Evolutionary conservation across 2,888 invertebrate species (phyloP).

Genomic region (Quadroppia sp.): DNA sequence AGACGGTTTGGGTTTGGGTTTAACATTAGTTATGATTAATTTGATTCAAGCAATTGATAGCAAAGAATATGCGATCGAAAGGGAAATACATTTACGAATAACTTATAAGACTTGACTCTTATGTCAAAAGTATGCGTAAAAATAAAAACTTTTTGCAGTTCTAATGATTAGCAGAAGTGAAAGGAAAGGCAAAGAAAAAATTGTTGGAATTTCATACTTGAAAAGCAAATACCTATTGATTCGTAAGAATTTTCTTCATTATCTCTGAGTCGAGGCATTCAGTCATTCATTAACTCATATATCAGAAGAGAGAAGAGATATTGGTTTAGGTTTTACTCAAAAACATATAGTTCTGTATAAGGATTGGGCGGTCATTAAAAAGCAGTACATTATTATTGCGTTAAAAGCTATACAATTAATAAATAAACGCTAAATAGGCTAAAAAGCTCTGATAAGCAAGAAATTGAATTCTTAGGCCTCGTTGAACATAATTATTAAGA

Average conservation of each 20-base stretch:
- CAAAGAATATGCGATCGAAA: neutral
- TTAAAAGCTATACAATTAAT: neutral
- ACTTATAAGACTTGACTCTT: too few relatives aligned
- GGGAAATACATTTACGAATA: too few relatives aligned
- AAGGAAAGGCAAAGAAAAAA: neutral
- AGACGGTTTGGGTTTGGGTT: neutral
- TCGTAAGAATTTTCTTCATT: conserved; percentile 31
- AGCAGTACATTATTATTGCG: neutral
- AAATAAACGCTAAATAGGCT: neutral
- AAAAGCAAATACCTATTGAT: conserved; percentile 7
- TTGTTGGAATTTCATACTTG: conserved; percentile 18
- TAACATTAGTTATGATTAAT: conserved; percentile 1
- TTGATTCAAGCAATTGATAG: conserved; percentile 4
- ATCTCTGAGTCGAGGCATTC: conserved; percentile 29
- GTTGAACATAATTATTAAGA: neutral
- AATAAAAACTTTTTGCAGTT: too few relatives aligned
- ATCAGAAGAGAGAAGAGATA: neutral
- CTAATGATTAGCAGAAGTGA: neutral
- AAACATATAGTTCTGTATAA: neutral
- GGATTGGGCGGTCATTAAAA: neutral
- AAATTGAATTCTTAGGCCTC: neutral
- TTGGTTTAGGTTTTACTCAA: neutral
- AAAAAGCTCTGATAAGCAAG: neutral
- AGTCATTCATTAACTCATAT: conserved; percentile 19
- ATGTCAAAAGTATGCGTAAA: too few relatives aligned